Evolutionary conservation across 1,140 invertebrate genomes (phyloP).

Genomic region (Ceratina japonica): DNA sequence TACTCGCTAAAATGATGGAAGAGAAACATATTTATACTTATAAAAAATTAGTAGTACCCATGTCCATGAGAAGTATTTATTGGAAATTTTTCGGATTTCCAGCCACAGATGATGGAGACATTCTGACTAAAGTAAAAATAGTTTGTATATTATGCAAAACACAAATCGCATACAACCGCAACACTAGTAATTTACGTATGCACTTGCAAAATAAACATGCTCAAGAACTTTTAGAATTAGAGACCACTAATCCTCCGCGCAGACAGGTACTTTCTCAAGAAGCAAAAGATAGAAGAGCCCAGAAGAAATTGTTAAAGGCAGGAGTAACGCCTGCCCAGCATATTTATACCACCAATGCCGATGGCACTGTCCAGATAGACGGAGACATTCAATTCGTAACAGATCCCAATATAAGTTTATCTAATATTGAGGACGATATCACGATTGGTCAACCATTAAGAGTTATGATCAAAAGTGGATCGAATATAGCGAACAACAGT

Average conservation of each 20-base stretch:
- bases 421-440: conserved; percentile 72
- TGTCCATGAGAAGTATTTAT: conserved; percentile 83
- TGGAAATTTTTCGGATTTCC: conserved; percentile 85
- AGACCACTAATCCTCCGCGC: conserved; percentile 71
- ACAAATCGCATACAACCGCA: conserved; percentile 83
- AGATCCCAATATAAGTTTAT: conserved; percentile 73
- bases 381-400: conserved; percentile 78
- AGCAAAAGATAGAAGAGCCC: conserved; percentile 74
- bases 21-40: conserved; percentile 78
- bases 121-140: conserved; percentile 83
- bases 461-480: conserved; percentile 72
- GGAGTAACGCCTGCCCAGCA: conserved; percentile 68
- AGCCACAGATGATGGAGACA: conserved; percentile 81
- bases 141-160: conserved; percentile 83
- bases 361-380: conserved; percentile 78
- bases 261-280: conserved; percentile 69
- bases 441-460: conserved; percentile 71
- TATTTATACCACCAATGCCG: conserved; percentile 77
- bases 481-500: conserved; percentile 49
- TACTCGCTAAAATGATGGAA: conserved; percentile 76
- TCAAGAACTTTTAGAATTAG: conserved; percentile 77
- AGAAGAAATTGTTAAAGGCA: conserved; percentile 73
- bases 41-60: conserved; percentile 80
- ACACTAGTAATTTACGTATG: conserved; percentile 82
- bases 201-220: conserved; percentile 83